phyloP scores from a whole-genome alignment of 2,888 invertebrate genomes.

The Falcaria lacertinaria region DNA sequence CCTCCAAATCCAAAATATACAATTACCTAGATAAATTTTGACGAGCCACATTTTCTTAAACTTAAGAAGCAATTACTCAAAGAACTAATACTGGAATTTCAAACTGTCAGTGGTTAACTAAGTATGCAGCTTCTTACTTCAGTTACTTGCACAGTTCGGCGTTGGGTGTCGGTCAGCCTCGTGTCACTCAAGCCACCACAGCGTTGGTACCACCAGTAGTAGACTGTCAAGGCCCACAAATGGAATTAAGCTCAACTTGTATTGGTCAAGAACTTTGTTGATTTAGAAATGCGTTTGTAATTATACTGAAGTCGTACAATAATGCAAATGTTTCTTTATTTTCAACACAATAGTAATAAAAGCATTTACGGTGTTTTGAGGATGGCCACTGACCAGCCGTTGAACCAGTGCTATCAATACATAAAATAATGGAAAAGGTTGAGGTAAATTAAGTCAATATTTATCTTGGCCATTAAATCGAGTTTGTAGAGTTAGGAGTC shows the following conservation, averaged over 20 bases:
- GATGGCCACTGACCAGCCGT: not conserved
- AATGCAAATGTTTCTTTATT: too few relatives aligned
- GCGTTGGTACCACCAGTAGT: conserved; percentile 27
- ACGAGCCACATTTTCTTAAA: conserved; percentile 27
- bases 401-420: not conserved
- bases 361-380: too few relatives aligned
- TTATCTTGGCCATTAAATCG: not conserved
- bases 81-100: conserved; percentile 47
- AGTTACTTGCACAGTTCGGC: conserved; percentile 14
- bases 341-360: too few relatives aligned
- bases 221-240: not conserved
- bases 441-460: not conserved
- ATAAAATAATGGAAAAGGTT: not conserved
- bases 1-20: not conserved
- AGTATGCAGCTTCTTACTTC: conserved; percentile 46
- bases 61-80: conserved; percentile 54
- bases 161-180: conserved; percentile 53
- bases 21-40: conserved; percentile 3
- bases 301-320: too few relatives aligned
- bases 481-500: not conserved
- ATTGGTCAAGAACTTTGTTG: not conserved
- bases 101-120: conserved; percentile 39
- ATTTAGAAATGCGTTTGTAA: too few relatives aligned
- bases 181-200: conserved; percentile 65
- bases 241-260: not conserved